phyloP scores from a whole-genome alignment of 1,140 invertebrate species.

The Apis laboriosa region DNA sequence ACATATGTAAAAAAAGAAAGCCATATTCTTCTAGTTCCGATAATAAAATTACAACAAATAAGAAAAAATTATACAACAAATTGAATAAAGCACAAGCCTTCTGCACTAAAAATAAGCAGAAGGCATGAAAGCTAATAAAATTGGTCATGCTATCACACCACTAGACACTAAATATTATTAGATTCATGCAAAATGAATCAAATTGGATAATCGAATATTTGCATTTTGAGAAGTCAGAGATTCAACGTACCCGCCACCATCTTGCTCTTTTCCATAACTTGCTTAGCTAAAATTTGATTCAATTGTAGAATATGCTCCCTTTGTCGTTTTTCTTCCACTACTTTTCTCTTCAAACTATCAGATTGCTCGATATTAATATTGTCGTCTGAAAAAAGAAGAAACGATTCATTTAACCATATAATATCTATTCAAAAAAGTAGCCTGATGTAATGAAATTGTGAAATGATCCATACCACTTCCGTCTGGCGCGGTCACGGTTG shows the following conservation, averaged over 20 bases:
- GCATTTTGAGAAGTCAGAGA: not conserved
- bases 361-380: slow-evolving; percentile 75
- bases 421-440: not conserved
- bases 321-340: slow-evolving; percentile 91
- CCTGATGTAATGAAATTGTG: not conserved
- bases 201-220: not conserved
- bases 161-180: slow-evolving; percentile 51
- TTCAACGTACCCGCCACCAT: slow-evolving; percentile 91
- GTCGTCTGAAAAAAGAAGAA: slow-evolving; percentile 68
- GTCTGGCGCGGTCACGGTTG: slow-evolving; percentile 78
- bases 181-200: slow-evolving; percentile 62
- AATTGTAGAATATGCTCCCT: slow-evolving; percentile 93
- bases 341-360: slow-evolving; percentile 81
- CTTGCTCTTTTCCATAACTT: slow-evolving; percentile 96
- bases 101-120: slow-evolving; percentile 6
- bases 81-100: slow-evolving; percentile 18
- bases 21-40: not conserved
- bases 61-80: not conserved
- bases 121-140: slow-evolving; percentile 20
- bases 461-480: slow-evolving; percentile 62
- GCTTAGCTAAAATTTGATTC: slow-evolving; percentile 94
- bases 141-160: slow-evolving; percentile 51
- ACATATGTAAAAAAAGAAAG: no score
- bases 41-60: not conserved
- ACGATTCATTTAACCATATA: not conserved